Evolutionary conservation across 2,888 invertebrate species (phyloP).

Genomic region (Temnothorax rugatulus): DNA sequence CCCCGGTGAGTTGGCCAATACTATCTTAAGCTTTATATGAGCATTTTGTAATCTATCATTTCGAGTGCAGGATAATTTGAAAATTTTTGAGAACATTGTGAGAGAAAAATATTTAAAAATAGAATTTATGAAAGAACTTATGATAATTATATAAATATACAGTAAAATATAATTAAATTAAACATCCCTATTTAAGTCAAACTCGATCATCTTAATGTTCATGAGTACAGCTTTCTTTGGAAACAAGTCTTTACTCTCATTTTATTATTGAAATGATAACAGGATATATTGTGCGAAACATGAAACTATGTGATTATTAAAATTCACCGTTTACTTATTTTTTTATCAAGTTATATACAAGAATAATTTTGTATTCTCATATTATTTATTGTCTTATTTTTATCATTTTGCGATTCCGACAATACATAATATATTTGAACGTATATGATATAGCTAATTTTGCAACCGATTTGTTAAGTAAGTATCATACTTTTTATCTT

Average conservation of each 20-base stretch:
- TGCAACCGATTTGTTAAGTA: conserved; percentile 30
- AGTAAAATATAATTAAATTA: background rate
- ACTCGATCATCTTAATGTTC: background rate
- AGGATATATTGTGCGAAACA: background rate
- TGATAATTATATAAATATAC: conserved; percentile 2
- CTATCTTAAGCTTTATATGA: background rate
- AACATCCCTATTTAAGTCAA: background rate
- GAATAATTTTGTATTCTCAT: background rate
- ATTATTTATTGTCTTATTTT: background rate
- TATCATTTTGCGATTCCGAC: background rate
- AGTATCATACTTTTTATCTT: conserved; percentile 16
- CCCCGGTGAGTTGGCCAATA: conserved; percentile 12
- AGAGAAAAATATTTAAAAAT: background rate
- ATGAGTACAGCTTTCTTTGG: background rate
- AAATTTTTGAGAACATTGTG: background rate
- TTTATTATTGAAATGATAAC: background rate
- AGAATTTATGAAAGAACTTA: background rate
- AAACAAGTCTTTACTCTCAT: background rate
- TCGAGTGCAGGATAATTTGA: background rate
- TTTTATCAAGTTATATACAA: background rate
- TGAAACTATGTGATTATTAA: conserved; percentile 23
- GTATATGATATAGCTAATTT: conserved; percentile 30
- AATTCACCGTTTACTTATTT: background rate
- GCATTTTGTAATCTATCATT: background rate
- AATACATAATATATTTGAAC: conserved; percentile 14